Base-by-base conservation (phyloP, 1,140 invertebrate genomes). In the Anthonomus grandis region DNA sequence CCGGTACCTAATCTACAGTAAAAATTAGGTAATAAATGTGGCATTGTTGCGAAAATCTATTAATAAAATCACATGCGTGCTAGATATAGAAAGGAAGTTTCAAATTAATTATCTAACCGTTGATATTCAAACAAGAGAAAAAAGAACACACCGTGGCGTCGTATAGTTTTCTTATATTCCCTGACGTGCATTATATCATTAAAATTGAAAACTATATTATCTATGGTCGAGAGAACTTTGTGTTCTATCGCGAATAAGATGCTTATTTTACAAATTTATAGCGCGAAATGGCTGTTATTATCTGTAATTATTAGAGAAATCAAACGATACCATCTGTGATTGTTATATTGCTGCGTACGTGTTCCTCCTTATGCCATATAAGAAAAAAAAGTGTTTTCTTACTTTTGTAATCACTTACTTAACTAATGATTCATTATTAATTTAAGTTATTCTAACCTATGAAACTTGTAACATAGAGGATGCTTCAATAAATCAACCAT, bases 231-330 rank as follows among this genome's bases (percentile, higher is more conserved):
- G 49, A 53, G 44, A 39, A 47, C 57, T 59, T 53, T 59, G 46
- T 47, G 45, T 59, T 37, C 44, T 46, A 59, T 52, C 42, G 25
- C 34, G 27, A 10, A 25, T 31, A 34, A 46, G 57, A 59, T 59
- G 49, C 49, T 59, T 59, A 59, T 59, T 50, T 59, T 47, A 59
- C 42, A 59, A 59, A 59, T 59, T 59, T 59, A 59, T 59, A 52
- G 49, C 57, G 47, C 46, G 44, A 59, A 59, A 59, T 59, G 42
- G 23, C 49, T 53, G 57, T 59, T 59, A 59, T 59, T 59, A 59
- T 36, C 22, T 25, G 48, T 23, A 59, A 59, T 59, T 59, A 59
- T 53, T 46, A 47, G 47, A 38, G 49, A 52, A 59, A 59, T 48
- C 41, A 36, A 13, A 52, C n/a, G 57, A 59, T 59, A 34, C 19